Conservation (phyloP, 92 coral and sea anemone species). For the Pocillopora grandis region DNA sequence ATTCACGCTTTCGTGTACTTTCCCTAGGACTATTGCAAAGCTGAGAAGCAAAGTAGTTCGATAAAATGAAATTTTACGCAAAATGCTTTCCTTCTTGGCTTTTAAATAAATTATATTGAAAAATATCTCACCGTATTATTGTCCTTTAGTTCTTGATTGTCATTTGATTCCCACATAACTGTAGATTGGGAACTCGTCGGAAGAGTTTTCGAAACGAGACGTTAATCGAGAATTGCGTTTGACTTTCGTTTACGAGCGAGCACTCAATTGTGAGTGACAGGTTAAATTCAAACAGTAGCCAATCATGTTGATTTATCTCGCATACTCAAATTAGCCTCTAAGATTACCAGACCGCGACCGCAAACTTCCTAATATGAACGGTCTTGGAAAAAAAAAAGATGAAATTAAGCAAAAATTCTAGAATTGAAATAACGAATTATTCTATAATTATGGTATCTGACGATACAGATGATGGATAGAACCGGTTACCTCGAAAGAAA, state of each 20-base stretch:
- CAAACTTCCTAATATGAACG: no score
- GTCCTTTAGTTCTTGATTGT: background rate
- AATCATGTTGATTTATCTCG: conserved; percentile 3
- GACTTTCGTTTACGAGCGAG: conserved; percentile 8
- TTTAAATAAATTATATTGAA: no score
- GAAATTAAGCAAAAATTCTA: no score
- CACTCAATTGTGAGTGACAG: background rate
- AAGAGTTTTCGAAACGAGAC: background rate
- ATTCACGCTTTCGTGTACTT: background rate
- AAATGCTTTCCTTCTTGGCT: background rate
- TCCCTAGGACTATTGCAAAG: background rate
- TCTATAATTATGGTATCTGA: no score
- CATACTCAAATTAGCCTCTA: background rate
- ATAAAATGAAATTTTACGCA: background rate
- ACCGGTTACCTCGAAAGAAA: no score
- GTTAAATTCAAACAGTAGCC: background rate
- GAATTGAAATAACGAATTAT: no score
- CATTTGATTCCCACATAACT: background rate
- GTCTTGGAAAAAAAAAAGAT: no score
- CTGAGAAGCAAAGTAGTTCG: background rate
- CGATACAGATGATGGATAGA: no score
- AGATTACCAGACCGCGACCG: background rate
- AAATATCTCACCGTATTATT: background rate
- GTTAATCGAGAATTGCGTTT: conserved; percentile 21
- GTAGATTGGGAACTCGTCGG: no score